These are phyloP conservation scores for Nettapus auritus DNA, from an alignment of 2,113 vertebrate species.

Conservation along the genomic window DNA sequence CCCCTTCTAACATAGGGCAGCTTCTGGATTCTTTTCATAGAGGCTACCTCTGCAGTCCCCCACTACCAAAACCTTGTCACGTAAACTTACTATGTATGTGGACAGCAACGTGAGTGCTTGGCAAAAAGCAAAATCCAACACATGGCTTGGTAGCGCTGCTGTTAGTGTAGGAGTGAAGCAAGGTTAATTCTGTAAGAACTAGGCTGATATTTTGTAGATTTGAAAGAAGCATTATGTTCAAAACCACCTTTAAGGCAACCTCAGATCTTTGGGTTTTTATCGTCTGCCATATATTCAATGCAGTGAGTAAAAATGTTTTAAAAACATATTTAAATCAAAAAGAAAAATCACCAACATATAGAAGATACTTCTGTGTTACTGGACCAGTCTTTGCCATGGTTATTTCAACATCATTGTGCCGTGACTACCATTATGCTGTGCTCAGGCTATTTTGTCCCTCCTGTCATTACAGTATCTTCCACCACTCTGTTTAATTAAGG, in stretches of 20 bases:
- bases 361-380: not conserved
- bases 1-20: no score
- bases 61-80: no score
- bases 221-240: not conserved
- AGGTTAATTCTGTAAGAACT: not conserved
- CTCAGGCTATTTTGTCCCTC: not conserved
- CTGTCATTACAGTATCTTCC: not conserved
- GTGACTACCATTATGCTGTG: not conserved
- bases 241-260: not conserved
- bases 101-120: not conserved
- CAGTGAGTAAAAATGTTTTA: not conserved
- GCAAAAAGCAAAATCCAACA: not conserved
- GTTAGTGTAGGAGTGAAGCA: not conserved
- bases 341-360: not conserved
- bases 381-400: not conserved
- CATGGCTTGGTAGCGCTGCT: not conserved
- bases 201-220: not conserved
- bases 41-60: no score
- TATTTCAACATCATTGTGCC: not conserved
- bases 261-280: not conserved
- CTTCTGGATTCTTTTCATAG: no score
- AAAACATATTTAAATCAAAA: not conserved
- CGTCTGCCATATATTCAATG: not conserved
- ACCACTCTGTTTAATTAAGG: not conserved
- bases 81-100: no score